These are phyloP conservation scores for Lepus europaeus DNA, from an alignment of 2,113 vertebrate species.

Conservation along the genomic window DNA sequence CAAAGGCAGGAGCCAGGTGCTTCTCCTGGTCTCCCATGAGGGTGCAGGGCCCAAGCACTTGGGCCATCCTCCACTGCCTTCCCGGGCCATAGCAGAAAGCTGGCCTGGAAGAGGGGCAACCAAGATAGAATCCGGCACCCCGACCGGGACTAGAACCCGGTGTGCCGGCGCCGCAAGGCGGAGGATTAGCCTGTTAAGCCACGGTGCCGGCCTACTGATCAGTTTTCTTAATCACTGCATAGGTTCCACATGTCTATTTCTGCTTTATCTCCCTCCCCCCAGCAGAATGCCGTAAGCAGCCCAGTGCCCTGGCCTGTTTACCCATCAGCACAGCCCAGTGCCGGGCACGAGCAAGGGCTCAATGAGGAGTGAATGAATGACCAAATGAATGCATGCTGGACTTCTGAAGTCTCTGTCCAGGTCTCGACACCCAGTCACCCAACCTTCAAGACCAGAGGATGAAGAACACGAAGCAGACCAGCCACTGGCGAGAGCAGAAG, in stretches of 20 bases:
- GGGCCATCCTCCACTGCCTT: too few relatives aligned
- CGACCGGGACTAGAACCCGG: too few relatives aligned
- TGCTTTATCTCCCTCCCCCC: background rate
- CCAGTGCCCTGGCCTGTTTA: conserved; percentile 5
- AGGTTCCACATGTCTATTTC: conserved; percentile 20
- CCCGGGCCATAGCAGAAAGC: too few relatives aligned
- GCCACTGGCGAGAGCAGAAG: background rate
- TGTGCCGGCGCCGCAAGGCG: too few relatives aligned
- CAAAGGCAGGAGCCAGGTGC: too few relatives aligned
- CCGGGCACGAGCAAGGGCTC: background rate
- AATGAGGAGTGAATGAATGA: background rate
- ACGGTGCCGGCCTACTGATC: too few relatives aligned
- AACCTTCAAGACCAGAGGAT: background rate
- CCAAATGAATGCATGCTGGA: background rate
- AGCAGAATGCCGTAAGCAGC: background rate
- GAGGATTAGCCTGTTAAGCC: too few relatives aligned
- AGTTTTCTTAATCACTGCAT: background rate
- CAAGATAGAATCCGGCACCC: too few relatives aligned
- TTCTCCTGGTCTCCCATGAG: too few relatives aligned
- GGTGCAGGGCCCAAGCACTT: too few relatives aligned
- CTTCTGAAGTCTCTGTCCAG: background rate
- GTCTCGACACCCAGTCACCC: background rate
- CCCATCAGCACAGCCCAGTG: background rate
- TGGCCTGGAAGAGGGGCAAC: too few relatives aligned
- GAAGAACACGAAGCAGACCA: background rate